phyloP scores from a whole-genome alignment of 2,113 vertebrate genomes.

The Nothobranchius furzeri region DNA sequence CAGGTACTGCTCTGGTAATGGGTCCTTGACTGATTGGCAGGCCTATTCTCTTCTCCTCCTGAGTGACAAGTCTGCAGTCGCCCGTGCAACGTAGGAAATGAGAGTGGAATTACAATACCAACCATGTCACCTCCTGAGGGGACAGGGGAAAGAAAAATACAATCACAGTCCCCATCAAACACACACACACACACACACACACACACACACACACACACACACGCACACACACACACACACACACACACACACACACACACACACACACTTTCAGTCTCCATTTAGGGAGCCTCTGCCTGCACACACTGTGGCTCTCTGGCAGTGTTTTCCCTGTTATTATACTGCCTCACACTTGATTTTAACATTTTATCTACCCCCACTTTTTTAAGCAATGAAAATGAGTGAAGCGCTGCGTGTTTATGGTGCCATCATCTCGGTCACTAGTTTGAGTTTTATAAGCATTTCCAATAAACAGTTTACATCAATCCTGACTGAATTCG shows the following conservation, averaged over 20 bases:
- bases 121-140: slow-evolving; percentile 77
- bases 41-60: slow-evolving; percentile 70
- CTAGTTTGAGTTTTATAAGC: slow-evolving; percentile 5
- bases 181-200: slow-evolving; percentile 13
- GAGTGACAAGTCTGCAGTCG: slow-evolving; percentile 77
- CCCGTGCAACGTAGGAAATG: slow-evolving; percentile 72
- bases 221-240: slow-evolving; percentile 4
- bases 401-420: slow-evolving; percentile 7
- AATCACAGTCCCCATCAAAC: slow-evolving; percentile 64
- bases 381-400: slow-evolving; percentile 5
- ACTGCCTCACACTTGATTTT: slow-evolving; percentile 11
- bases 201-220: slow-evolving; percentile 5
- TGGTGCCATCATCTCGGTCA: neutral
- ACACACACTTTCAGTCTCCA: slow-evolving; percentile 22
- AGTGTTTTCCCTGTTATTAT: slow-evolving; percentile 12
- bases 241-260: slow-evolving; percentile 9
- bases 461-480: neutral
- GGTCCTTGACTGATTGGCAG: slow-evolving; percentile 77
- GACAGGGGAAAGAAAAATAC: slow-evolving; percentile 74
- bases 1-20: slow-evolving; percentile 59
- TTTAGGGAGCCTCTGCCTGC: slow-evolving; percentile 23
- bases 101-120: slow-evolving; percentile 81
- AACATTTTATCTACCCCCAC: slow-evolving; percentile 14
- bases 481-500: neutral
- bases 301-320: slow-evolving; percentile 28